Base-by-base conservation (phyloP, 23 tunicate species). In the Ciona savignyi region DNA sequence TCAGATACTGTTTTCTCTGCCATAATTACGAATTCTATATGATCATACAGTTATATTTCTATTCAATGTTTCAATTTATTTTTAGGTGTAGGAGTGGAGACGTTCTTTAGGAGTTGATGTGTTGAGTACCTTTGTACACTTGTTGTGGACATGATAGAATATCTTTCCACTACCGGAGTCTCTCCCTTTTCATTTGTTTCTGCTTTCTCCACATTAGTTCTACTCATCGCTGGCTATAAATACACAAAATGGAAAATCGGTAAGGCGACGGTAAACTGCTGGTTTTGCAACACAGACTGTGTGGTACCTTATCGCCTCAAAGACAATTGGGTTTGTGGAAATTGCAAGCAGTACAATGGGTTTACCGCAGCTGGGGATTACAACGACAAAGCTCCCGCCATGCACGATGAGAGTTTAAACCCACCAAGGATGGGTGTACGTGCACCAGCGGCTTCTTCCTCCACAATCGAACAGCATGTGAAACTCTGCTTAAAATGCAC, bases 261-360 rank as follows among this genome's bases (percentile, higher is more conserved):
- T 60, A 79, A 79, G 35, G 77, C 23, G 0, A 32, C n/a, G 15
- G 84, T 71, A 3, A 79, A 79, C 35, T 79, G 84, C 35, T 79
- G 84, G 84, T 79, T 79, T 62, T 79, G 84, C 84, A 71, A 79
- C 74, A 60, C 70, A 30, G 34, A 79, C 34, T 35, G 30, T 32
- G 4, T 60, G 32, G 77, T 79, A 30, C 22, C 19, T 30, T 30
- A 29, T 23, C 60, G 24, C 23, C 56, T 60, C 20, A 70, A 60
- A 82, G 76, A 82, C 60, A 32, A 31, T 22, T 82, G 87, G 87
- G 33, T 34, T 49, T 82, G 87, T 66, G 21, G 27, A 0, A 9
- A 68, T 28, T 82, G 87, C 34, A 26, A 33, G 22, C 87, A 82
- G 35, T 82, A 82, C 60, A 82, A 82, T 68, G 87, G 87, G 20